Percentiles rank a stretch among this genome's conserved stretches.
phyloP scores from a whole-genome alignment of 2,888 invertebrate species.

The Drosophila kokeensis region DNA sequence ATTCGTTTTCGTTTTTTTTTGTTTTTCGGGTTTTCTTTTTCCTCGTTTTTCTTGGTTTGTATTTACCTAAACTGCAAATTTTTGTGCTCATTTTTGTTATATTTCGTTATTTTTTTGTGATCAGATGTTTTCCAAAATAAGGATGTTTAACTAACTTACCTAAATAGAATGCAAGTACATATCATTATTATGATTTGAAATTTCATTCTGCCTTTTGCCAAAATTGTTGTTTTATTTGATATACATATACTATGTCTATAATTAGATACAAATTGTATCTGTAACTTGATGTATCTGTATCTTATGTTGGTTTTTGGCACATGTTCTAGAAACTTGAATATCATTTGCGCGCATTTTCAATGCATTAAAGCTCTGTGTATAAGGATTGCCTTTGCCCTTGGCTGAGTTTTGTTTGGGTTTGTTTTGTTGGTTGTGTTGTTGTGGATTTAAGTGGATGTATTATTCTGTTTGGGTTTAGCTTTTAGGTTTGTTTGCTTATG shows the following conservation, averaged over 20 bases:
- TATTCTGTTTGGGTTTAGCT: constrained; percentile 47
- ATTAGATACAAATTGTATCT: constrained; percentile 31
- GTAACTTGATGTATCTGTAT: constrained; percentile 32
- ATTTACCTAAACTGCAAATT: constrained; percentile 72
- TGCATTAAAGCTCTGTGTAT: constrained; percentile 63
- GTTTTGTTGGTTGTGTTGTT: constrained; percentile 9
- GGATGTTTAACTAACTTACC: constrained; percentile 82
- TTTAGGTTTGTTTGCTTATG: constrained; percentile 65
- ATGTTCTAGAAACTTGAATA: constrained; percentile 63
- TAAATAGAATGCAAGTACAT: constrained; percentile 50
- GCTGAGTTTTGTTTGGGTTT: constrained; percentile 21
- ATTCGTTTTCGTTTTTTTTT: constrained; percentile 48
- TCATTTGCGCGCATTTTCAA: constrained; percentile 74
- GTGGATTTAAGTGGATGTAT: constrained; percentile 22
- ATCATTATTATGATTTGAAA: constrained; percentile 35
- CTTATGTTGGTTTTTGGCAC: constrained; percentile 71
- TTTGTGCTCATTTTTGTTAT: constrained; percentile 56
- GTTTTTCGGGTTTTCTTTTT: constrained; percentile 38
- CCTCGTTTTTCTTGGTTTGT: constrained; percentile 39
- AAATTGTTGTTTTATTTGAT: constrained; percentile 44
- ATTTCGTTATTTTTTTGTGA: constrained; percentile 76
- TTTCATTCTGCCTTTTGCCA: constrained; percentile 43
- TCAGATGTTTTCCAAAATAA: constrained; percentile 84
- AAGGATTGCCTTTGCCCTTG: constrained; percentile 48
- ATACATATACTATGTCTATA: constrained; percentile 44